Percentiles rank a stretch among this genome's conserved stretches.
These are phyloP conservation scores for Campylorhamphus procurvoides DNA, from an alignment of 2,113 vertebrate genomes.

Conservation along the genomic window DNA sequence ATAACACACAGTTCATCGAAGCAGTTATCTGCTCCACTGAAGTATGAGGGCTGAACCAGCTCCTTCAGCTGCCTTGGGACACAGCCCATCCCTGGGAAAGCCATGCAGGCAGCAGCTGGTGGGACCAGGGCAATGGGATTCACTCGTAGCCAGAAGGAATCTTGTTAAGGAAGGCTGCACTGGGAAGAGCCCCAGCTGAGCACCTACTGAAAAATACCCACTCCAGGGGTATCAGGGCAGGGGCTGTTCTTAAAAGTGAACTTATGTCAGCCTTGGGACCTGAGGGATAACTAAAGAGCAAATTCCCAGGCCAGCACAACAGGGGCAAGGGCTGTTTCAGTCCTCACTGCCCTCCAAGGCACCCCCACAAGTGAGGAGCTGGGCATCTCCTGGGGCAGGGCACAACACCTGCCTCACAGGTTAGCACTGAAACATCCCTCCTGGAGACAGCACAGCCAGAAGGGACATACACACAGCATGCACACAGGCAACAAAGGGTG, in stretches of 20 bases:
- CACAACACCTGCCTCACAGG: neutral
- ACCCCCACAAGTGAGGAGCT: accelerated
- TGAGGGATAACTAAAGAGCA: neutral
- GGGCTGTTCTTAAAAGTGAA: neutral
- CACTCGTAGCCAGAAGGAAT: neutral
- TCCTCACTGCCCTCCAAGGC: neutral
- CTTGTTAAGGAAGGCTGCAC: neutral
- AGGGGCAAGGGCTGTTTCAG: accelerated
- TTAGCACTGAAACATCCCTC: accelerated
- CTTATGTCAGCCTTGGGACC: neutral
- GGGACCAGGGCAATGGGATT: neutral
- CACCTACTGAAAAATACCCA: neutral
- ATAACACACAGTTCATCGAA: neutral
- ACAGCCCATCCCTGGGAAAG: neutral
- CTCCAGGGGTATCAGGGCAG: neutral
- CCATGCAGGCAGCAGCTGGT: neutral
- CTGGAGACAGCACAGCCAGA: neutral
- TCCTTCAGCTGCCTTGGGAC: neutral
- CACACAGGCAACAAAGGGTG: neutral
- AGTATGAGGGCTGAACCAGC: neutral
- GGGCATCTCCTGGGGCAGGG: neutral
- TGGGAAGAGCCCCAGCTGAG: neutral
- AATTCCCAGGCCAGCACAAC: neutral
- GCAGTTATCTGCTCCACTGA: neutral
- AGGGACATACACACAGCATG: neutral